Base-by-base conservation (phyloP, 2,113 vertebrate species). In the Corythoichthys haematopterus region DNA sequence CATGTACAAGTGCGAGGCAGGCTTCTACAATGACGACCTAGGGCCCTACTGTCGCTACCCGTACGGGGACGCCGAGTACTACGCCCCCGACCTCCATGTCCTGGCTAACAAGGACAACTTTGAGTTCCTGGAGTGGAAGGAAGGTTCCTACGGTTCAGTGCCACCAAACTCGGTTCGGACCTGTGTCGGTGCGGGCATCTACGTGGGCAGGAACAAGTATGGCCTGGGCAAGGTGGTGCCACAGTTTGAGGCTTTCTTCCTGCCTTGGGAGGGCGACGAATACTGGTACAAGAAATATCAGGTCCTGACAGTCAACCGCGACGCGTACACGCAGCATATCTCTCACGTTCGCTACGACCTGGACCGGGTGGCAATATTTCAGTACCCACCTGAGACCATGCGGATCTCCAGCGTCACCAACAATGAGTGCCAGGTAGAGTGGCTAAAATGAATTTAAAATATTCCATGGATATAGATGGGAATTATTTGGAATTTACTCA, bases 211-310 rank as follows among this genome's bases (percentile, higher is more conserved):
- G 79, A 92, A 92, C 81, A 90, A 90, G 76, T 93, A 91, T 0
- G 90, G 91, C 1, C 87, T 93, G 0, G 92, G 92, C 16, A 93
- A 92, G 70, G 91, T 93, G 2, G 90, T 90, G 3, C 72, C 87
- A 2, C 75, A 88, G 76, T 85, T 85, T 6, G 72, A 90, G 33
- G 90, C 90, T 2, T 92, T 93, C 81, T 93, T 93, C 77, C 53
- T 92, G 64, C 91, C 90, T 2, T 91, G 87, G 86, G 88, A 91
- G 38, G 90, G 91, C 0, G 80, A 91, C 11, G 91, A 92, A 78
- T 91, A 91, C 37, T 93, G 89, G 89, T 92, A 93, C 81, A 92
- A 92, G 80, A 67, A 9, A 0, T 93, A 93, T 50, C 85, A 93
- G 66, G 92, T 91, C 7, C 64, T 92, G 38, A 55, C 84, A 68